Percentiles rank a stretch among this genome's conserved stretches.
Conservation (phyloP, 2,113 vertebrate species). For the Sakesphorus luctuosus region DNA sequence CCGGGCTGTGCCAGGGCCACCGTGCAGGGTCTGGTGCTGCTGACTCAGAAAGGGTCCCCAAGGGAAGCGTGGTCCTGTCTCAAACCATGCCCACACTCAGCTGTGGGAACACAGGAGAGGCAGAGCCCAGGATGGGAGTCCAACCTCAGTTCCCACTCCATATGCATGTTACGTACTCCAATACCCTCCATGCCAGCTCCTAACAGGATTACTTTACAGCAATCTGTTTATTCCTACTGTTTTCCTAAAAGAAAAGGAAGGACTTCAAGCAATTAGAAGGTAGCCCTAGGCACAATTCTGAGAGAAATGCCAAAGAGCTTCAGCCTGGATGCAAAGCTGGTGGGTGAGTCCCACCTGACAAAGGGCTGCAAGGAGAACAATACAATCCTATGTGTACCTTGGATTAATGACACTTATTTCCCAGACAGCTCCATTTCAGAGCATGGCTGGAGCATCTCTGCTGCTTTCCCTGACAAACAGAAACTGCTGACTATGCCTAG, state of each 20-base stretch:
- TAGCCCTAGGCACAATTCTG: not conserved
- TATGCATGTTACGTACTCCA: not conserved
- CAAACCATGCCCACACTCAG: not conserved
- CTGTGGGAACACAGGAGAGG: not conserved
- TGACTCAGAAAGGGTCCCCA: not conserved
- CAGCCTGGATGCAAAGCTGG: not conserved
- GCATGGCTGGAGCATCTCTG: not conserved
- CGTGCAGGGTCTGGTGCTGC: not conserved
- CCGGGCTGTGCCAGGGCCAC: not conserved
- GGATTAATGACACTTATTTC: not conserved
- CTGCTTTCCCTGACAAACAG: not conserved
- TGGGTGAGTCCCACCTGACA: not conserved
- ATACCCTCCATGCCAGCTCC: not conserved
- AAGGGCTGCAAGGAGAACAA: not conserved
- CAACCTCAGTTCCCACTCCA: not conserved
- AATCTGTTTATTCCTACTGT: not conserved
- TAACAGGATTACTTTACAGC: not conserved
- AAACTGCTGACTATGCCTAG: not conserved
- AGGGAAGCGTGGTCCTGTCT: not conserved
- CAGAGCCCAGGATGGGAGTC: not conserved
- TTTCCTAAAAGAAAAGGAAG: not conserved
- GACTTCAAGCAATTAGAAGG: not conserved
- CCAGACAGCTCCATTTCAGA: not conserved
- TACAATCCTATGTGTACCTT: not conserved
- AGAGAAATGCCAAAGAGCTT: not conserved